Evolutionary conservation across 2,888 invertebrate genomes (phyloP), one percentile per base, ranked within the genome.

Genomic region (Nematopogon swammerdamellus): DNA sequence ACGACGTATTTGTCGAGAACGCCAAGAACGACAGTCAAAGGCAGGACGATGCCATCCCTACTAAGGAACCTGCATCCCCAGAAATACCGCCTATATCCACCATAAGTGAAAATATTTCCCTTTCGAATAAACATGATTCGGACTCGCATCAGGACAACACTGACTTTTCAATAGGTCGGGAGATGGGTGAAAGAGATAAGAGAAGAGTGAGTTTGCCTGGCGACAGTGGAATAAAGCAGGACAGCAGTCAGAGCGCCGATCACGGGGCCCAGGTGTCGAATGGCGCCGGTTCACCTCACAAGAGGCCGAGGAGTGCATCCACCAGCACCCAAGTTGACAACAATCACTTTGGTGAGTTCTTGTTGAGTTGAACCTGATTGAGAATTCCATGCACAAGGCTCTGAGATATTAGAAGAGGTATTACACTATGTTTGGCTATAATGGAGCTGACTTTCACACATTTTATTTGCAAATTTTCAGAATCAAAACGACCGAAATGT

Each of bases 271-370:
- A 74, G 53, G 72, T 72, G 2, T 73, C 77, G 50, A 68, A 74
- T 60, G 75, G 72, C 52, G 65, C 71, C 48, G 62, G 72, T 36
- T 87, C 88, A 29, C 88, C 88, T 30, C 82, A 84, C 52, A 86
- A 87, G 68, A 79, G 89, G 70, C 89, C 91, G 50, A 83, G 88
- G 63, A 91, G 89, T 73, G 86, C 91, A 56, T 88, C 89, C 36
- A 89, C 89, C 45, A 88, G 89, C 57, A 90, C 90, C 8, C 92
- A 92, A 82, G 90, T 91, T 59, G 92, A 92, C 70, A 87, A 88
- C 46, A 88, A 89, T 80, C 88, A 91, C 74, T 92, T 92, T 63
- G 91, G 92, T 92, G 76, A 82, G 82, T 62, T 49, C 45, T 11
- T 44, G 3, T n/a, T n/a, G 8, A 20, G 14, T 4, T 19, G n/a